A percentile compares a stretch with the other conserved stretches of the same genome.
Evolutionary conservation across 2,888 invertebrate species (phyloP).

Genomic region (Heliconius ismenius): DNA sequence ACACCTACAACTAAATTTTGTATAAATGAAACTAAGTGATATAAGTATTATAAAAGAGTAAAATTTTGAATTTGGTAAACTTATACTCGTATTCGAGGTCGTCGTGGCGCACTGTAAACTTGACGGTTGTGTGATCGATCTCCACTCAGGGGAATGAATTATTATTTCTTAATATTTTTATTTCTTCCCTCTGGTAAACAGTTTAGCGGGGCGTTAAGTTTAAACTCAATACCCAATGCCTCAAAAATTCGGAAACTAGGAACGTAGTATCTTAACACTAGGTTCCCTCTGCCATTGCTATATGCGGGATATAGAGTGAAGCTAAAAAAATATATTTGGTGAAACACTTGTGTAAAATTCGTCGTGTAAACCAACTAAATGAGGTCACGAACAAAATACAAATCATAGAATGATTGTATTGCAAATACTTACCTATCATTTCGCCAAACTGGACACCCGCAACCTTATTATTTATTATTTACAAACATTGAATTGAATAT

Average conservation of each 20-base stretch:
- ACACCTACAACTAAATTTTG: background rate
- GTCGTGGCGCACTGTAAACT: no score
- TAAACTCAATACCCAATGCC: no score
- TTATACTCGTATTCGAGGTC: background rate
- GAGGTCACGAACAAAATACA: conserved; percentile 6
- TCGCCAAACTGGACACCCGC: conserved; percentile 19
- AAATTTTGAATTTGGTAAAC: background rate
- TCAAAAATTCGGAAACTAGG: no score
- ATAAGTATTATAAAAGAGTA: background rate
- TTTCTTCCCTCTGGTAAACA: no score
- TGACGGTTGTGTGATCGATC: no score
- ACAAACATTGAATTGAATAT: conserved; percentile 40
- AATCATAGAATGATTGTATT: background rate
- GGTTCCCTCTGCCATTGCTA: no score
- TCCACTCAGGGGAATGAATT: no score
- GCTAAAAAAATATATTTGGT: background rate
- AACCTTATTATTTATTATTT: conserved; percentile 33
- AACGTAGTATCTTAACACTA: no score
- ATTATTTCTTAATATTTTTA: no score
- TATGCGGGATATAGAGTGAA: no score
- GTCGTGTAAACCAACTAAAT: background rate
- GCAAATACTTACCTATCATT: background rate
- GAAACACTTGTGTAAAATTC: background rate
- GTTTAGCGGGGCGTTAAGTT: no score
- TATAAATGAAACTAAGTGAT: background rate